These are phyloP conservation scores for Euschistus heros DNA, from an alignment of 1,140 invertebrate species.

Conservation along the genomic window DNA sequence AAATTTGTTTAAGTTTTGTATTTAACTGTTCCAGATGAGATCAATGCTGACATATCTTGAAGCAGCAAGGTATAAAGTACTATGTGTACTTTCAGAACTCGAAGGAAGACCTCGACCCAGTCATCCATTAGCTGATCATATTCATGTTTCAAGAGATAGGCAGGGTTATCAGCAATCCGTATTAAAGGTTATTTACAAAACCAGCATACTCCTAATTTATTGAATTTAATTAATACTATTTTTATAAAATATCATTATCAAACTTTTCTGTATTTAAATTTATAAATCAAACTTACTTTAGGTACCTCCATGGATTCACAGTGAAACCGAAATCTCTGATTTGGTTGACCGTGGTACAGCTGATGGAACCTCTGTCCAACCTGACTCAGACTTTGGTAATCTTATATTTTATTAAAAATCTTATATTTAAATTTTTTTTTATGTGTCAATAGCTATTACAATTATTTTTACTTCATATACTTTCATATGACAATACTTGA, in stretches of 20 bases:
- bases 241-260: background rate
- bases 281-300: slow-evolving; percentile 32
- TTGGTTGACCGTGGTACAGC: slow-evolving; percentile 66
- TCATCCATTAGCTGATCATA: slow-evolving; percentile 74
- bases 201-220: background rate
- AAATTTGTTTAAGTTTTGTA: too few relatives aligned
- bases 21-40: slow-evolving; percentile 56
- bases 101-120: slow-evolving; percentile 61
- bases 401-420: slow-evolving; percentile 21
- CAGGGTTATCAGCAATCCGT: slow-evolving; percentile 79
- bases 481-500: too few relatives aligned
- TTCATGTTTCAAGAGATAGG: slow-evolving; percentile 77
- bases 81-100: slow-evolving; percentile 65
- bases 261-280: background rate
- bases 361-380: slow-evolving; percentile 71
- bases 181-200: slow-evolving; percentile 50
- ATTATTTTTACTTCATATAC: too few relatives aligned
- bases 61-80: slow-evolving; percentile 77
- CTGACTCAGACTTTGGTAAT: slow-evolving; percentile 63
- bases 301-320: slow-evolving; percentile 68
- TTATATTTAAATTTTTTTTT: too few relatives aligned
- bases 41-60: slow-evolving; percentile 87
- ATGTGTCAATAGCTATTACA: too few relatives aligned
- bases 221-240: background rate
- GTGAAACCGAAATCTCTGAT: slow-evolving; percentile 48